phyloP scores from a whole-genome alignment of 1,140 invertebrate species.

The Panulirus ornatus region DNA sequence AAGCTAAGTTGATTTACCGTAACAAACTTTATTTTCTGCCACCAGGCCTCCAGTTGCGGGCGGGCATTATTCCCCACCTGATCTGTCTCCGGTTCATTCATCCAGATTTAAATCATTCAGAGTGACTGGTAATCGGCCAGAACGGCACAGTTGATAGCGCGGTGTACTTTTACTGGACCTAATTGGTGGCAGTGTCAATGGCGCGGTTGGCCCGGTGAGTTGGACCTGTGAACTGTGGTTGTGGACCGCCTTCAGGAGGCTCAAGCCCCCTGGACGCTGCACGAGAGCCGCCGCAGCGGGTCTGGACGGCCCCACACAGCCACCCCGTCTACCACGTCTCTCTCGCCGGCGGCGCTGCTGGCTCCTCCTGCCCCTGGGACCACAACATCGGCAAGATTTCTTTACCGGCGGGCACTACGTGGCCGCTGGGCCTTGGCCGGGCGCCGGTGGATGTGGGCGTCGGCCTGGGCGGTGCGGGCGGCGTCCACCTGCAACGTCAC shows the following conservation, averaged over 20 bases:
- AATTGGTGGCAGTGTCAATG: constrained; percentile 49
- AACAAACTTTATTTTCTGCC: constrained; percentile 75
- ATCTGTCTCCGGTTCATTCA: constrained; percentile 46
- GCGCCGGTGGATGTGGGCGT: constrained; percentile 71
- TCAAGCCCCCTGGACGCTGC: constrained; percentile 22
- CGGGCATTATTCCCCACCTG: constrained; percentile 41
- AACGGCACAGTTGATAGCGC: constrained; percentile 12
- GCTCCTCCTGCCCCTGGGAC: constrained; percentile 48
- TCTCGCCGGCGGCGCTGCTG: neutral
- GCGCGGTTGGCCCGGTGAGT: constrained; percentile 48
- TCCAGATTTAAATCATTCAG: constrained; percentile 54
- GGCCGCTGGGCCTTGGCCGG: constrained; percentile 71
- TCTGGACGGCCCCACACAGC: constrained; percentile 34
- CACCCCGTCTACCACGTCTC: neutral
- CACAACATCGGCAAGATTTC: constrained; percentile 72
- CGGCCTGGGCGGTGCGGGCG: constrained; percentile 52
- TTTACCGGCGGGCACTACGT: constrained; percentile 73
- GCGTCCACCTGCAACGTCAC: constrained; percentile 65
- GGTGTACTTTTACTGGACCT: constrained; percentile 46
- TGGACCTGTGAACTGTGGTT: constrained; percentile 29
- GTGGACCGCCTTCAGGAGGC: constrained; percentile 6
- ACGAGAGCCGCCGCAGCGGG: constrained; percentile 12
- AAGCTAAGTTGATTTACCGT: constrained; percentile 74
- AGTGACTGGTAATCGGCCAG: constrained; percentile 55
- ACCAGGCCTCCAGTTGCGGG: constrained; percentile 61